Percentiles rank a stretch among this genome's conserved stretches.
phyloP scores from a whole-genome alignment of 2,888 invertebrate genomes.

The Lucinisca nassula region DNA sequence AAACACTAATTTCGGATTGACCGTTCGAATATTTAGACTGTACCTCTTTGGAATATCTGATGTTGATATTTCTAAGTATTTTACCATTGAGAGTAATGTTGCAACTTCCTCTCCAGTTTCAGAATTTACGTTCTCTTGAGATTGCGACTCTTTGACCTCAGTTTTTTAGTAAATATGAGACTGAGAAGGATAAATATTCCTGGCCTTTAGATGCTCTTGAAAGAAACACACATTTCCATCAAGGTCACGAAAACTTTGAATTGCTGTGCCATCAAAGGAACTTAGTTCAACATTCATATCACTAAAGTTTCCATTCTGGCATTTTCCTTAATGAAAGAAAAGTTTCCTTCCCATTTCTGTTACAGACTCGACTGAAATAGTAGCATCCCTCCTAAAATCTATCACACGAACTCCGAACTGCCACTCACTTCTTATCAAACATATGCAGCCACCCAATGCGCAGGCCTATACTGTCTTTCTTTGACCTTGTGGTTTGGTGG shows the following conservation, averaged over 20 bases:
- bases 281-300: constrained; percentile 10
- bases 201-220: constrained; percentile 10
- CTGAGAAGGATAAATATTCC: constrained; percentile 8
- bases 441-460: no score
- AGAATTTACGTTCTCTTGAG: background rate
- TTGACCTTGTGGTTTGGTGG: no score
- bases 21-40: background rate
- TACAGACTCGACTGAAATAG: background rate
- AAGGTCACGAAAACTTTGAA: constrained; percentile 2
- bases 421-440: no score
- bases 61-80: background rate
- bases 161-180: constrained; percentile 7
- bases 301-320: background rate
- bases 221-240: constrained; percentile 28
- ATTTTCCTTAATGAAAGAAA: constrained; percentile 8
- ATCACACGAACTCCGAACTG: no score
- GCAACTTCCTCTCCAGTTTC: background rate
- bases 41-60: background rate
- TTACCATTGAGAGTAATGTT: background rate
- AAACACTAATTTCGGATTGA: background rate
- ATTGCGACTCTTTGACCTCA: background rate
- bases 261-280: background rate
- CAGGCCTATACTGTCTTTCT: no score
- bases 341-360: background rate
- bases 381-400: no score